These are phyloP conservation scores for Pegoplata infirma DNA, from an alignment of 2,888 invertebrate genomes.

Conservation along the genomic window DNA sequence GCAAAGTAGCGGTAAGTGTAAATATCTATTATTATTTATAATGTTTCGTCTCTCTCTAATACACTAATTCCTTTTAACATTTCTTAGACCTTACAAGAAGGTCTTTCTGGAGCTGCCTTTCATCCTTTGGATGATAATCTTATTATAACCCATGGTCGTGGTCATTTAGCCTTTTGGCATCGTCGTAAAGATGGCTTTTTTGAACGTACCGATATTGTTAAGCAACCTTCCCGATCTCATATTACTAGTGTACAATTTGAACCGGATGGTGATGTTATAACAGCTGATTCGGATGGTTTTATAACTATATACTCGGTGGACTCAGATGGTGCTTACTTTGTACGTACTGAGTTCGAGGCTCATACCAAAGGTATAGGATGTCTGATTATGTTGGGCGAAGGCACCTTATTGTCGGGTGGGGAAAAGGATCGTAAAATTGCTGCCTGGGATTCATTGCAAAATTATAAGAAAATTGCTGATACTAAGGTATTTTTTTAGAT, in stretches of 20 bases:
- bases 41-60: neutral
- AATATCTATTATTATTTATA: neutral
- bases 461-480: constrained; percentile 93
- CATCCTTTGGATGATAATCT: constrained; percentile 95
- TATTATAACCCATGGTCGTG: constrained; percentile 93
- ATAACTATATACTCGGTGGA: constrained; percentile 94
- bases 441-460: constrained; percentile 94
- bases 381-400: constrained; percentile 92
- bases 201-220: constrained; percentile 92
- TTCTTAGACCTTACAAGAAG: constrained; percentile 92
- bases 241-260: constrained; percentile 93
- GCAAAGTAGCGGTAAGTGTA: constrained; percentile 93
- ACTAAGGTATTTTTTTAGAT: constrained; percentile 88
- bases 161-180: constrained; percentile 95
- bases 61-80: neutral
- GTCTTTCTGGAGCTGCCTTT: constrained; percentile 91
- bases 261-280: constrained; percentile 94
- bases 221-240: constrained; percentile 91
- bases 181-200: constrained; percentile 93
- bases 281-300: constrained; percentile 94
- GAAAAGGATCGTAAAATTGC: constrained; percentile 93
- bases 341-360: constrained; percentile 92
- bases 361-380: constrained; percentile 93
- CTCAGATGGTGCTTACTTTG: constrained; percentile 92
- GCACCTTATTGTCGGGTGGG: constrained; percentile 92